These are phyloP conservation scores for Sitodiplosis mosellana DNA, from an alignment of 1,140 invertebrate species.

Conservation along the genomic window DNA sequence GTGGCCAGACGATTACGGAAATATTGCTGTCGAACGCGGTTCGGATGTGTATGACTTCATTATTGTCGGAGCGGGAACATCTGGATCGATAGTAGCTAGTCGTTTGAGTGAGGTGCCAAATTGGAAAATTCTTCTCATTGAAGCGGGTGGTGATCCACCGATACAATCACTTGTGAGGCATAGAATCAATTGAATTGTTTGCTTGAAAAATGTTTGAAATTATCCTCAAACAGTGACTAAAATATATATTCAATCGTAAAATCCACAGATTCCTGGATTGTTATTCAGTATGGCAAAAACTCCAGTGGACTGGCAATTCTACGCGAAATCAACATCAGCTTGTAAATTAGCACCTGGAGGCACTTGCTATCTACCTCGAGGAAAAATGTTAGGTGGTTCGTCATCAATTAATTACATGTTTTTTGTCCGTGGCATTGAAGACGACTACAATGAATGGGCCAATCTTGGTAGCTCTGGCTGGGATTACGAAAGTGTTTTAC, in stretches of 20 bases:
- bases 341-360: no score
- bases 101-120: constrained; percentile 31
- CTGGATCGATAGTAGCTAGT: constrained; percentile 34
- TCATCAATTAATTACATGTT: constrained; percentile 35
- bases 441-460: constrained; percentile 32
- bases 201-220: no score
- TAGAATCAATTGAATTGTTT: no score
- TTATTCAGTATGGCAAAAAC: no score
- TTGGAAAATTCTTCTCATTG: constrained; percentile 35
- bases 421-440: constrained; percentile 29
- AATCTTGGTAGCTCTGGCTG: constrained; percentile 23
- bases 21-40: background rate
- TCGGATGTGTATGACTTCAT: constrained; percentile 3
- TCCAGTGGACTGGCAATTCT: no score
- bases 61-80: background rate
- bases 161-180: constrained; percentile 13
- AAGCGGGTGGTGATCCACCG: constrained; percentile 36
- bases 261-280: no score
- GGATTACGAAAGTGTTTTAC: constrained; percentile 19
- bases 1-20: no score
- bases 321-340: no score
- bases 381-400: constrained; percentile 31
- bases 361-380: constrained; percentile 34
- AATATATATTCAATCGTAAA: no score
- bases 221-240: no score